A percentile compares a stretch with the other conserved stretches of the same genome.
These are phyloP conservation scores for Whitmania pigra DNA, from an alignment of 1,140 invertebrate species.

Conservation along the genomic window DNA sequence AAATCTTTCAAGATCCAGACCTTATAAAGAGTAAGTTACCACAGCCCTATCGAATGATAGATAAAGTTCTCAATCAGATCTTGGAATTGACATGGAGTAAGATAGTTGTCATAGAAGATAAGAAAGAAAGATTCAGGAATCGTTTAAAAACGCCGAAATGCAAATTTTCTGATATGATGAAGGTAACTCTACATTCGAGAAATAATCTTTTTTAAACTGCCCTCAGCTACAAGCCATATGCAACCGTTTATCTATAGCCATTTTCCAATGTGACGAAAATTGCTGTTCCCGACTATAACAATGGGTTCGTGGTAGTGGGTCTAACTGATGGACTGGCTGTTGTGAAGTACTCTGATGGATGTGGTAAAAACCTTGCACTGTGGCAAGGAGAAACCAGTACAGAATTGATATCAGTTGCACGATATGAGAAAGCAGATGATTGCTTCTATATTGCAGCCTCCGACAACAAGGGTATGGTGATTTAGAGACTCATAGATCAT, in stretches of 20 bases:
- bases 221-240: background rate
- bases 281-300: background rate
- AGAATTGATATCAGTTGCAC: too few species aligned
- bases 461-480: too few species aligned
- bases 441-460: too few species aligned
- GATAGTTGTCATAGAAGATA: background rate
- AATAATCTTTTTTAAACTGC: background rate
- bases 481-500: too few species aligned
- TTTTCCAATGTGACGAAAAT: slow-evolving; percentile 9
- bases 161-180: background rate
- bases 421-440: too few species aligned
- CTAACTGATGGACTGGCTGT: background rate
- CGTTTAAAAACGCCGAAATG: background rate
- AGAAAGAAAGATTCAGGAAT: slow-evolving; percentile 7
- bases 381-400: background rate
- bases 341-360: background rate
- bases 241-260: background rate
- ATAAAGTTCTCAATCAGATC: background rate
- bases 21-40: background rate
- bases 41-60: slow-evolving; percentile 1
- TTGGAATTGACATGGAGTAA: background rate
- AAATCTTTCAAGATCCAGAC: slow-evolving; percentile 11
- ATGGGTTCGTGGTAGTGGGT: background rate
- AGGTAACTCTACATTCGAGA: background rate
- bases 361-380: background rate